Base-by-base conservation (phyloP, 1,140 invertebrate genomes). In the Eurosta solidaginis region DNA sequence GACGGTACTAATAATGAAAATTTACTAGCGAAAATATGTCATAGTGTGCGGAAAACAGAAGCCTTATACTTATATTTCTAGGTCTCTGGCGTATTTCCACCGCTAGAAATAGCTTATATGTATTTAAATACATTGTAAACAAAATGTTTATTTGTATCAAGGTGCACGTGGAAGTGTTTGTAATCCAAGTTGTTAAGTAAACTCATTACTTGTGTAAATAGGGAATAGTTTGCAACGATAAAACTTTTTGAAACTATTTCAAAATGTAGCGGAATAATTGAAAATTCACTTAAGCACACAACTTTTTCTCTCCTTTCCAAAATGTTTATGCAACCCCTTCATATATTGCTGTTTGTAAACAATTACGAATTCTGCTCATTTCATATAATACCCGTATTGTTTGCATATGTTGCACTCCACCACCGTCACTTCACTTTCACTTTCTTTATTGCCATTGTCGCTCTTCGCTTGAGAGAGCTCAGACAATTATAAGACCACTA, bases 181-280 rank as follows among this genome's bases (percentile, higher is more conserved):
- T 52, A 10, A 22, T 9, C 20, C 33, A 33, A 68, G 33, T 68
- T 68, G 59, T 20, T 68, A 68, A 68, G 59, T 68, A 68, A 68
- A 68, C 59, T 68, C 59, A 68, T 68, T 68, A 68, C 59, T 68
- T 68, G 40, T 68, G 59, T 68, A 68, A 68, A 68, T 33, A 68
- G 59, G 59, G 59, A 40, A 68, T 68, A 68, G 33, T 68, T 68
- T 29, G 59, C 59, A 40, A 40, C 40, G 59, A 68, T 68, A 68
- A 68, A 68, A 68, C 59, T 68, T 68, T 68, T 68, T 68, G 59
- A 68, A 68, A 68, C 59, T 68, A 68, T 68, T 68, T 68, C 33
- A 68, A 68, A 68, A 68, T n/a, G 59, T 68, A 68, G 40, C 59
- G 59, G 40, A 68, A 68, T 68, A 68, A 68, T 68, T 68, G 59